Base-by-base conservation (phyloP, 2,113 vertebrate genomes). In the Cyprinus carpio region DNA sequence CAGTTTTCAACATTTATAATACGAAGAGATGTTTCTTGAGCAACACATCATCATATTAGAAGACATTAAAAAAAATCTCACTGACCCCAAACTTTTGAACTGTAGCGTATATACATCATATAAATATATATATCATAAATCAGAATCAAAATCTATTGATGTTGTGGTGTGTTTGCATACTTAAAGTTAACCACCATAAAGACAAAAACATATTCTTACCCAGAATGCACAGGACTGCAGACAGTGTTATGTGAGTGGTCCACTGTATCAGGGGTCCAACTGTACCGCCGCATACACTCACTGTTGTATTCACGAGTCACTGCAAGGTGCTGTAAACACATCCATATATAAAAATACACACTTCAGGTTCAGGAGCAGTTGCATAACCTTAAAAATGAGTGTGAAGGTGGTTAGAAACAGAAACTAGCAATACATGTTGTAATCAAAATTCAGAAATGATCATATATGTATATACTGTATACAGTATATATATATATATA, bases 201-300 rank as follows among this genome's bases (percentile, higher is more conserved):
- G n/a, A 86, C 31, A 83, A 51, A 51, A 51, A 15, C 12, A 51
- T 51, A 51, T 51, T 51, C 97, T 96, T 95, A 99, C 98, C 98
- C 98, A 40, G 98, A 99, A 94, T 99, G 98, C 92, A 99, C 94
- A 87, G 98, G 98, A 89, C 97, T 99, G 23, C 97, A 98, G 88
- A 97, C 96, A 62, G 97, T 95, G 91, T 98, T 98, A 86, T 92
- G 92, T 88, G 97, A 96, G 91, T 99, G 97, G 92, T 99, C 98
- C 91, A 99, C 91, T 2, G 96, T 98, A 90, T 99, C 98, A 46
- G 97, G 94, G 75, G 97, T 97, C 98, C 98, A 99, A 93, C 98
- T 99, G 78, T 98, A 99, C 87, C 98, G 96, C 75, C 97, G 95
- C 92, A 99, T 94, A 84, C 97, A 98, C 92, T 99, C 97, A 0